Conservation (phyloP, 2,797 vertebrate species). For the Prunella strophiata region DNA sequence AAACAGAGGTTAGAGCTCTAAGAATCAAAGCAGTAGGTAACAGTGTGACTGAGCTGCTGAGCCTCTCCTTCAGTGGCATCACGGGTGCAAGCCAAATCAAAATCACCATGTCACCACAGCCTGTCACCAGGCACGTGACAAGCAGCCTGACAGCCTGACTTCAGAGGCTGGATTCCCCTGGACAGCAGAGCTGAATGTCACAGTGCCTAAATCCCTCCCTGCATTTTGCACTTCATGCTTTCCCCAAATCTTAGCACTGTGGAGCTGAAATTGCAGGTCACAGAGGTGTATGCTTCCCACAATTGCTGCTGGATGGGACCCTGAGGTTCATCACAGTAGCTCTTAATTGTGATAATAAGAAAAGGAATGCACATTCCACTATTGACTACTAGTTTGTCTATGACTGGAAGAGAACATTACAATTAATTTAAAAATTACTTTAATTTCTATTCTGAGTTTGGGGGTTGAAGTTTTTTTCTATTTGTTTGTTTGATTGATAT, state of each 20-base stretch:
- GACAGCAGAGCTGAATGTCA: not conserved
- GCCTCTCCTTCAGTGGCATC: not conserved
- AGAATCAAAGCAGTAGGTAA: not conserved
- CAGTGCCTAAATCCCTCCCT: not conserved
- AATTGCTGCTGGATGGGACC: not conserved
- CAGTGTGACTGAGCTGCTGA: not conserved
- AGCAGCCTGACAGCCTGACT: not conserved
- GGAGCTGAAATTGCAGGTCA: not conserved
- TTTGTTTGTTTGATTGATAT: not conserved
- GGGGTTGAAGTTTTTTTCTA: rapidly evolving
- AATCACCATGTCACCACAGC: not conserved
- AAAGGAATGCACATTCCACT: not conserved
- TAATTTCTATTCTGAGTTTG: not conserved
- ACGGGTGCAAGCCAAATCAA: not conserved
- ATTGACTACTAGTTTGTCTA: not conserved
- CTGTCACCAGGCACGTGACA: not conserved
- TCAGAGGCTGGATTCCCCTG: not conserved
- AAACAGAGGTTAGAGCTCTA: not conserved
- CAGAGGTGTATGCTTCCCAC: not conserved
- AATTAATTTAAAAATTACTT: not conserved
- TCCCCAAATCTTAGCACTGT: not conserved
- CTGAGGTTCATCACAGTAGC: not conserved
- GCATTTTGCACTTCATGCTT: not conserved
- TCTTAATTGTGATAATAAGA: not conserved
- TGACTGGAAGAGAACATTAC: not conserved